Evolutionary conservation across 2,797 vertebrate species (phyloP), one percentile per base, ranked within the genome.

Genomic region (Melanotaenia parkinsoni): DNA sequence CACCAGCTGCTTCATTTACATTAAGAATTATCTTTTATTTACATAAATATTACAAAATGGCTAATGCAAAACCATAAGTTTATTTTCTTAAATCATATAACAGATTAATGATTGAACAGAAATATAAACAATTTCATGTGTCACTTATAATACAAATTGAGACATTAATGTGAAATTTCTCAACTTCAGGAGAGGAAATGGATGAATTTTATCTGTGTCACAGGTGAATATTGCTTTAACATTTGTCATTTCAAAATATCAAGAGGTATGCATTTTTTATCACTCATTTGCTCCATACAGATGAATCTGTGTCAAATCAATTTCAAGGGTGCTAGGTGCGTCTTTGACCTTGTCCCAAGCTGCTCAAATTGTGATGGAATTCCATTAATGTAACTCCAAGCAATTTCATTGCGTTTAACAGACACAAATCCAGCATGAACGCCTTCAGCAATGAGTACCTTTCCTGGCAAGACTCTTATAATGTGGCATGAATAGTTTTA

Each of bases 301-400:
- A 83, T 80, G 66, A 84, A 83, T 83, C 77, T 59, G 81, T 83
- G 88, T 91, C 86, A 88, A 90, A 93, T 94, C 92, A 87, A 93
- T 95, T 93, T 92, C 90, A 85, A 69, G 89, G 80, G 76, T 76
- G 76, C 43, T 69, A 64, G 73, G 85, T 81, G 84, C 58, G 80
- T 86, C 83, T 83, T 64, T 89, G 92, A 92, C 91, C 87, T 82
- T 79, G 79, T 84, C 76, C 79, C 43, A 14, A 62, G 80, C 81
- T 45, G 72, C 89, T 83, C 76, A 79, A 84, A 80, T 80, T 70
- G 68, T 51, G 66, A 70, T 79, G 50, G 73, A 78, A 37, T 86
- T 86, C 85, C 88, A 90, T 86, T 86, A 91, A 86, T 69, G 63
- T 73, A 75, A 81, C 83, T 88, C 74, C 35, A 57, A 74, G 77